Evolutionary conservation across 2,888 invertebrate species (phyloP), one percentile per base, ranked within the genome.

Genomic region (Beris morrisii): DNA sequence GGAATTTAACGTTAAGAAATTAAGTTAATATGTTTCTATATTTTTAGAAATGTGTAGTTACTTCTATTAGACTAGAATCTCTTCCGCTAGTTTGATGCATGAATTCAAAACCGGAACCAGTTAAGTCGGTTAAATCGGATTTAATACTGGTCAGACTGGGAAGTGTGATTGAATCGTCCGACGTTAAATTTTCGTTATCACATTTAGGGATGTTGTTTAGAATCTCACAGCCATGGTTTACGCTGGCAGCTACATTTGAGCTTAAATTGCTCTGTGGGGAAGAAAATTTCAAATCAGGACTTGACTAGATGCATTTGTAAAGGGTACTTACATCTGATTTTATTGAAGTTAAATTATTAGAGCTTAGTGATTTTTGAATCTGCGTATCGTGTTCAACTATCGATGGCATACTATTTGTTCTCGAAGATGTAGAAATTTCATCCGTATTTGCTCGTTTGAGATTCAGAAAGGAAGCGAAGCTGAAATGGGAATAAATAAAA

Each of bases 381-480:
- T 4, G 50, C 13, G 50, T 15, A 13, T 52, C 61, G 15, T 52
- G 50, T 38, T 61, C 61, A 4, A 11, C 11, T 15, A 61, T 61
- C 31, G 61, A 61, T 52, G 61, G 52, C 52, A 61, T 28, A 58
- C 58, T 58, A 30, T 9, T 58, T 4, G 58, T 58, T 58, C 58
- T 15, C 4, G 58, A 46, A 9, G 45, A 44, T 44, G 45, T 30
- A 11, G 58, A 58, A n/a, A 58, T 7, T 46, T 58, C 61, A 6
- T 30, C 61, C 32, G 45, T 61, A 52, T 61, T 61, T 52, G 61
- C 50, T 43, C 50, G 50, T 61, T 61, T 61, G 6, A 61, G 50
- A 38, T 61, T 61, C 22, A 61, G 50, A 32, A 52, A 61, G 5
- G 50, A 50, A 38, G 61, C 50, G n/a, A 61, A 61, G n/a, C 61